Percentiles rank a stretch among this genome's conserved stretches.
These are phyloP conservation scores for Cochlearius cochlearius DNA, from an alignment of 2,113 vertebrate genomes.

Conservation along the genomic window DNA sequence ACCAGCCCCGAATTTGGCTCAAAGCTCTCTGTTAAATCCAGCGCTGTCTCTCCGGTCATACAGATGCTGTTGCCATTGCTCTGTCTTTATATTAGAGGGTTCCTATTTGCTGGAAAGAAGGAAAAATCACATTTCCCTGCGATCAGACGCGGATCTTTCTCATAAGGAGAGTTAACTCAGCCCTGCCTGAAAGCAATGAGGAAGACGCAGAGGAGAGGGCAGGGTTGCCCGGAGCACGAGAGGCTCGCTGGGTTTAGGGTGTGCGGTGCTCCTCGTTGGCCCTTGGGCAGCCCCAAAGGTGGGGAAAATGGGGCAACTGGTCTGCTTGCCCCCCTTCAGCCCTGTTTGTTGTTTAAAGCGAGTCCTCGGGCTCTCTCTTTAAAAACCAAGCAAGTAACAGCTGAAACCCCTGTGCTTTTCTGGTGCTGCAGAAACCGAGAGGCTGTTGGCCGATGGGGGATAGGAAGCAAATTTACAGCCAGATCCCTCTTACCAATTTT, in stretches of 20 bases:
- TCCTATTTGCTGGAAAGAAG: neutral
- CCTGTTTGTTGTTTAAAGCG: neutral
- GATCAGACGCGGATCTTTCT: neutral
- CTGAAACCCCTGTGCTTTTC: neutral
- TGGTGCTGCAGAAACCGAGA: neutral
- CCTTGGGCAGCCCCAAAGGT: neutral
- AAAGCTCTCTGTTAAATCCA: neutral
- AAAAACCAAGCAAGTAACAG: neutral
- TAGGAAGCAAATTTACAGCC: neutral
- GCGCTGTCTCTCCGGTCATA: accelerated
- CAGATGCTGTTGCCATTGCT: neutral
- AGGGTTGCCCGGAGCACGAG: accelerated
- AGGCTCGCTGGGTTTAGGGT: neutral
- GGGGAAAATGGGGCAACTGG: neutral
- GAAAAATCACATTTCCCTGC: accelerated
- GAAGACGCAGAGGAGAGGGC: neutral
- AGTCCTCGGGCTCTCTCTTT: neutral
- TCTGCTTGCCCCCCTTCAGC: neutral
- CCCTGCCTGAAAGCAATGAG: neutral
- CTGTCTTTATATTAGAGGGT: neutral
- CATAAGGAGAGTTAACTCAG: neutral
- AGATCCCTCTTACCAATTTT: neutral
- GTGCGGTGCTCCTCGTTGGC: neutral
- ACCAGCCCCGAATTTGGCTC: neutral
- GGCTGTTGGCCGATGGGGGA: neutral